Conservation (phyloP, 2,888 invertebrate species). For the Stenolophus ochropezus region DNA sequence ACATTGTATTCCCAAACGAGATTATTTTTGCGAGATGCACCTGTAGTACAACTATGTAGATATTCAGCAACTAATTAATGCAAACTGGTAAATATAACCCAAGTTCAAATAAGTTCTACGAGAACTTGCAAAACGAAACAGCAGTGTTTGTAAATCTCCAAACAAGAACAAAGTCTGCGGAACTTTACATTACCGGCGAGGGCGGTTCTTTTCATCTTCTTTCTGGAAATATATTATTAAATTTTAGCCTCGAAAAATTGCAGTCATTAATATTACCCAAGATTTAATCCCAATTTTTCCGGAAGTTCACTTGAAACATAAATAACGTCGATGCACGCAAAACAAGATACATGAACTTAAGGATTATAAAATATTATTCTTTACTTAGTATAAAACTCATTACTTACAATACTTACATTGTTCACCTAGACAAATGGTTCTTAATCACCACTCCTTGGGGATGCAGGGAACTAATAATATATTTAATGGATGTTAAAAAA, state of each 20-base stretch:
- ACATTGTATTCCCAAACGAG: neutral
- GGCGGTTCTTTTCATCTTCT: neutral
- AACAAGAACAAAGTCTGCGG: neutral
- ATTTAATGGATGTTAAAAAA: too few species aligned
- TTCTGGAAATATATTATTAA: neutral
- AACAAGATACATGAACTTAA: neutral
- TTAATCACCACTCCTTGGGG: too few species aligned
- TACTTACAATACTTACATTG: too few species aligned
- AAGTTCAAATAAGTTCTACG: neutral
- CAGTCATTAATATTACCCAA: conserved; percentile 2
- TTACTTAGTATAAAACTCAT: neutral
- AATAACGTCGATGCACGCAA: neutral
- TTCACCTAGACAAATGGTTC: too few species aligned
- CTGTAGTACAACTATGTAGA: neutral
- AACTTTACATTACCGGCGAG: neutral
- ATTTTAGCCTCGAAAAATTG: neutral
- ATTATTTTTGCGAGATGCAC: neutral
- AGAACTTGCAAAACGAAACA: conserved; percentile 19
- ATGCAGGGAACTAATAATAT: too few species aligned
- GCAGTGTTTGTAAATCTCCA: conserved; percentile 10
- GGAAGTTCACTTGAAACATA: neutral
- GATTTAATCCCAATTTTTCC: conserved; percentile 21
- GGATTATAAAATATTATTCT: neutral
- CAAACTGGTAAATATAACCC: conserved; percentile 4
- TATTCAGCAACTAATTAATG: conserved; percentile 20